Percentiles rank a stretch among this genome's conserved stretches.
These are phyloP conservation scores for Zaprionus capensis DNA, from an alignment of 1,140 invertebrate species.

Conservation along the genomic window DNA sequence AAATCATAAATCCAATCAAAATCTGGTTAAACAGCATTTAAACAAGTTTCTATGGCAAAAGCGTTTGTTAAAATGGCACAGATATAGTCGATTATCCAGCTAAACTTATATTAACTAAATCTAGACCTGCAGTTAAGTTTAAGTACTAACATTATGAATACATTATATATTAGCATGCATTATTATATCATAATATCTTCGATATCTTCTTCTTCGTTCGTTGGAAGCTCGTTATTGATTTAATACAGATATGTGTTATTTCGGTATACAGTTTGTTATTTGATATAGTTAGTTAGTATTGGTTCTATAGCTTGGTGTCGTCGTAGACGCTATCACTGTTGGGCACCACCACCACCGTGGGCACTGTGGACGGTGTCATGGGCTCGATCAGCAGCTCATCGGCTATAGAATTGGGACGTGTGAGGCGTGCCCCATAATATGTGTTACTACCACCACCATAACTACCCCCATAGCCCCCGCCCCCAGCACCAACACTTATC, in stretches of 20 bases:
- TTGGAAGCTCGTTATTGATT: conserved; percentile 34
- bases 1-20: not conserved
- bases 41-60: conserved; percentile 26
- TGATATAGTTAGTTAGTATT: not conserved
- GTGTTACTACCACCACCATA: conserved; percentile 34
- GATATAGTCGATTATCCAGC: conserved; percentile 36
- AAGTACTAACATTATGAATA: conserved; percentile 7
- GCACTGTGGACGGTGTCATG: conserved; percentile 51
- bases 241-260: conserved; percentile 51
- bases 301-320: conserved; percentile 76
- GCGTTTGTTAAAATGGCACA: conserved; percentile 31
- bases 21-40: not conserved
- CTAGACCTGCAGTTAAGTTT: conserved; percentile 17
- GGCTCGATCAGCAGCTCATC: conserved; percentile 69
- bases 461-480: conserved; percentile 25
- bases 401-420: conserved; percentile 62
- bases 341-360: conserved; percentile 79
- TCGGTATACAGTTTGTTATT: conserved; percentile 11
- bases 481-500: conserved; percentile 50
- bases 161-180: conserved; percentile 6
- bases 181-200: not conserved
- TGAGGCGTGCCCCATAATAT: conserved; percentile 33
- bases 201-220: conserved; percentile 10
- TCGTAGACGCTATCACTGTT: conserved; percentile 67
- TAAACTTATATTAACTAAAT: conserved; percentile 30